Evolutionary conservation across 2,797 vertebrate species (phyloP), one percentile per base, ranked within the genome.

Genomic region (Amblyopsis hoosieri): DNA sequence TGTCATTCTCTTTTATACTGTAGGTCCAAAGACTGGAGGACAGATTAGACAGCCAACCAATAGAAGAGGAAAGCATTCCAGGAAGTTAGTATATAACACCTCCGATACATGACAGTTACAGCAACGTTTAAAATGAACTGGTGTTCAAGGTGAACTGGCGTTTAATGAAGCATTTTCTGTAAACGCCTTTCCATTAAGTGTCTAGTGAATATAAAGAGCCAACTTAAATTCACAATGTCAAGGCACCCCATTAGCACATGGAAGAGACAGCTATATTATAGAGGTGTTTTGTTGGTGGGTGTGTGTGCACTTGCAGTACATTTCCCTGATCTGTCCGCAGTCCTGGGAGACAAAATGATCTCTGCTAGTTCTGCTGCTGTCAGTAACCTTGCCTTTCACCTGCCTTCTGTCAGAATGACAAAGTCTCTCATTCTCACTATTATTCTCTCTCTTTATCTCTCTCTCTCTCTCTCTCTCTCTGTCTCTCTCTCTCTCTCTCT

Each of bases 1-100:
- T 13, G 19, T 8, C 0, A 4, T 61, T 42, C 53, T 4, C 11
- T 54, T 64, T 45, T 62, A 15, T 65, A 23, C 68, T 53, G 1
- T 19, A 95, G 94, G 89, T 57, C 12, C 93, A 94, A 11, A 79
- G 87, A 58, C 60, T 57, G 0, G 92, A 93, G 62, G 94, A 95
- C 12, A 91, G 87, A 31, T 85, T 94, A 10, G 89, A 93, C 66
- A 91, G 89, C 77, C 79, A 93, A 57, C 89, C 90, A 1, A 92
- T 92, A 72, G 76, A 88, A 0, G 91, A 93, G 76, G 92, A 89
- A 47, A 56, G 80, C 48, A 86, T 84, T 56, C 73, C 90, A 82
- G 66, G 85, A 81, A 90, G 90, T 91, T 64, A 81, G 86, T 80
- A 1, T 0, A 5, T 14, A 53, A 0, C 7, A 11, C 3, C 12